Percentiles rank a stretch among this genome's conserved stretches.
These are phyloP conservation scores for Anarrhichthys ocellatus DNA, from an alignment of 2,113 vertebrate genomes.

Conservation along the genomic window DNA sequence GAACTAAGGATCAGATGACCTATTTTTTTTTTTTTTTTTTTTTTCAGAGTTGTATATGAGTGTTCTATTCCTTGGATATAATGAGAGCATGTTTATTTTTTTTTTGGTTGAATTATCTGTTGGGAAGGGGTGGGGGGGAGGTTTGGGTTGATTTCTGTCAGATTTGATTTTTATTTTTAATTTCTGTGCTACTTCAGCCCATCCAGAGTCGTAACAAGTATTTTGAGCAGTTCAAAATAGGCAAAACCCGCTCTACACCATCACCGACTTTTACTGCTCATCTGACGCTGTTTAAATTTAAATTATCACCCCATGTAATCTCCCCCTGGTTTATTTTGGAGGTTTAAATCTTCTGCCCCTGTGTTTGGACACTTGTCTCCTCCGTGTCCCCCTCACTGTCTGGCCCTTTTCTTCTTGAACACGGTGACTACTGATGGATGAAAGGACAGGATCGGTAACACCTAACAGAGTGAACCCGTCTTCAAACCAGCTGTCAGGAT, in stretches of 20 bases:
- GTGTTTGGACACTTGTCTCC: slow-evolving; percentile 2
- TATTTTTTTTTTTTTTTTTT: slow-evolving; percentile 24
- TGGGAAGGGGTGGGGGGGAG: slow-evolving; percentile 21
- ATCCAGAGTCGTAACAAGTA: slow-evolving; percentile 25
- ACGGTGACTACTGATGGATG: slow-evolving; percentile 15
- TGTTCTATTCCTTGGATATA: slow-evolving; percentile 60
- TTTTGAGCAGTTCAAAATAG: neutral
- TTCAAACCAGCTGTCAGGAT: neutral
- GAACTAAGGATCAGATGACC: slow-evolving; percentile 64
- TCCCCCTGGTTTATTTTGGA: slow-evolving; percentile 22
- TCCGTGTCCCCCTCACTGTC: neutral
- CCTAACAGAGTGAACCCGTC: neutral
- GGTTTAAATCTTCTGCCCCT: slow-evolving; percentile 13
- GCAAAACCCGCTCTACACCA: slow-evolving; percentile 5
- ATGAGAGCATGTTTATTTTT: slow-evolving; percentile 61
- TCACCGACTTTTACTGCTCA: slow-evolving; percentile 29
- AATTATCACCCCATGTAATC: neutral
- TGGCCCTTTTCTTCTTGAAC: neutral
- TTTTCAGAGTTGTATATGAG: slow-evolving; percentile 65
- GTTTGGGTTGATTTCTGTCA: slow-evolving; percentile 54
- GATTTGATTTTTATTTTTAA: slow-evolving; percentile 42
- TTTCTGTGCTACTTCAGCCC: slow-evolving; percentile 68
- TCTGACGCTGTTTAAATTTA: slow-evolving; percentile 30
- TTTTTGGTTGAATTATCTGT: slow-evolving; percentile 44
- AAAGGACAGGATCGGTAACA: slow-evolving; percentile 12